Conservation (phyloP, 2,797 vertebrate genomes). For the Diplodus sargus region DNA sequence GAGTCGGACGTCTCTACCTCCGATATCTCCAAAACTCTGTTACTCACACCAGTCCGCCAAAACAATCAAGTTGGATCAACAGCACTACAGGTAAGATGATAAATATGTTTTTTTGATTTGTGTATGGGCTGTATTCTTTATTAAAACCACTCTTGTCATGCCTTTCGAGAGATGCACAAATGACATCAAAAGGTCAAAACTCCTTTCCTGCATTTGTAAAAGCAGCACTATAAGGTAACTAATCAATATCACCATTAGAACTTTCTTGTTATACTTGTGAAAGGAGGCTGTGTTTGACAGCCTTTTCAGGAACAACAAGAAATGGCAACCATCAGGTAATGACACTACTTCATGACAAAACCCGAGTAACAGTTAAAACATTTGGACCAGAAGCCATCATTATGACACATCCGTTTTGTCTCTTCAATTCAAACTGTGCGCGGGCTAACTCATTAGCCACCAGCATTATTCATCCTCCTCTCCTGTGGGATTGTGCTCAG, state of each 20-base stretch:
- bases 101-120: too few relatives aligned
- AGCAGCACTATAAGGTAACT: neutral
- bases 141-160: neutral
- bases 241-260: neutral
- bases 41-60: too few relatives aligned
- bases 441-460: neutral
- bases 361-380: neutral
- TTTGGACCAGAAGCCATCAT: neutral
- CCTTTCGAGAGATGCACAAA: neutral
- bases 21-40: too few relatives aligned
- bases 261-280: neutral
- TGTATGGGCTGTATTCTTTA: neutral
- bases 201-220: too few relatives aligned
- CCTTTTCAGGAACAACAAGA: neutral
- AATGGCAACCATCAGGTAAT: neutral
- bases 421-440: neutral
- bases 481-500: neutral
- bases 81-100: too few relatives aligned
- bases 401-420: neutral
- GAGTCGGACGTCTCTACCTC: too few relatives aligned
- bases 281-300: neutral
- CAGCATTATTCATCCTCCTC: conserved; percentile 16
- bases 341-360: neutral
- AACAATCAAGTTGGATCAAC: too few relatives aligned
- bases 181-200: neutral